Evolutionary conservation across 2,113 vertebrate species (phyloP).

Genomic region (Silurus meridionalis): DNA sequence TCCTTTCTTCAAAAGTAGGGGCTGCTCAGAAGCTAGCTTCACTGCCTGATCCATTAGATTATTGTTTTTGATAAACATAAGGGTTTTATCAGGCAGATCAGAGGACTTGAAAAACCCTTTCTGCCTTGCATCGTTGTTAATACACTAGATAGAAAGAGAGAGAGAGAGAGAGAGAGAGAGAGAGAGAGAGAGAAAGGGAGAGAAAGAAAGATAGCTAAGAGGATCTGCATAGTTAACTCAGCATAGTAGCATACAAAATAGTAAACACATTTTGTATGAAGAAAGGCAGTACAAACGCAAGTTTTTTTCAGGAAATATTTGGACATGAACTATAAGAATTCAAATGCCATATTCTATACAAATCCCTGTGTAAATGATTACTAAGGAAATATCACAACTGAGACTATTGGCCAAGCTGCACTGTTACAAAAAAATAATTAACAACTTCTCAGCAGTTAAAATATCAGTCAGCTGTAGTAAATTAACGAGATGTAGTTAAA

Average conservation of each 20-base stretch:
- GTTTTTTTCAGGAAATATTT: background rate
- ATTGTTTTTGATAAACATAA: constrained; percentile 74
- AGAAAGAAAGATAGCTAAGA: background rate
- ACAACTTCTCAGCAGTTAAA: too few relatives aligned
- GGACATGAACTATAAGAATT: too few relatives aligned
- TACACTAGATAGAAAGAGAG: constrained; percentile 61
- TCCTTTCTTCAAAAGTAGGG: constrained; percentile 68
- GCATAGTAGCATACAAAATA: background rate
- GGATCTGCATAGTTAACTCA: background rate
- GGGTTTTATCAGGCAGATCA: constrained; percentile 73
- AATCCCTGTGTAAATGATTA: background rate
- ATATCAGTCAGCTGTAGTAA: too few relatives aligned
- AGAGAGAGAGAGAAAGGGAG: background rate
- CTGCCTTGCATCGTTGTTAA: constrained; percentile 61
- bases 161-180: background rate
- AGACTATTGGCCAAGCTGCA: too few relatives aligned
- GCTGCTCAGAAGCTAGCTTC: constrained; percentile 57
- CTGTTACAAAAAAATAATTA: background rate
- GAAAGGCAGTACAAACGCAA: background rate
- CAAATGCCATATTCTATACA: too few relatives aligned
- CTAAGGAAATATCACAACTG: background rate
- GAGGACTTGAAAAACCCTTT: constrained; percentile 57
- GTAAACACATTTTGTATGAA: background rate
- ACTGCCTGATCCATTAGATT: constrained; percentile 74
- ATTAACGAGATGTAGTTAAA: background rate